Percentiles rank a stretch among this genome's conserved stretches.
These are phyloP conservation scores for Periplaneta americana DNA, from an alignment of 1,140 invertebrate genomes.

Conservation along the genomic window DNA sequence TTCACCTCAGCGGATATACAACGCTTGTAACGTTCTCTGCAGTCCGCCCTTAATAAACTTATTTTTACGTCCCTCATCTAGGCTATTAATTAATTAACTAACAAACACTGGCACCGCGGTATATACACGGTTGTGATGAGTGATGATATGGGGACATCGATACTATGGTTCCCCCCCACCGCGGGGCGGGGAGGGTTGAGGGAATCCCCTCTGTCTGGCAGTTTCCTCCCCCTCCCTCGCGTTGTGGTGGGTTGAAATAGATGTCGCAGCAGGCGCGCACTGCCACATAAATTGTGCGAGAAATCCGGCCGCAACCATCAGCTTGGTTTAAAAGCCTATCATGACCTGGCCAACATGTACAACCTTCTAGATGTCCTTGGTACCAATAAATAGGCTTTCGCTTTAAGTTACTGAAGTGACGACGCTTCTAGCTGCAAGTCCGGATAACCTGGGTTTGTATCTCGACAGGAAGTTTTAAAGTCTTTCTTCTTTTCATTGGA, in stretches of 20 bases:
- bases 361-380: neutral
- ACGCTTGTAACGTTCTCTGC: neutral
- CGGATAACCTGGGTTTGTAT: too few species aligned
- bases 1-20: too few species aligned
- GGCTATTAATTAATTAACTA: neutral
- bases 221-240: neutral
- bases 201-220: neutral
- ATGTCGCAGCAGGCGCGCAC: neutral
- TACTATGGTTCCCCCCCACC: neutral
- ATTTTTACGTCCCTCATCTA: neutral
- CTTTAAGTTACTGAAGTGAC: too few species aligned
- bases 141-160: neutral
- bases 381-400: neutral
- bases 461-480: too few species aligned
- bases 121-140: neutral
- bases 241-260: slow-evolving; percentile 1
- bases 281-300: neutral
- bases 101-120: neutral
- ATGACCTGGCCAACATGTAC: neutral
- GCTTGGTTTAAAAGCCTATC: neutral
- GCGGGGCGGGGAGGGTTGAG: neutral
- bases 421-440: too few species aligned
- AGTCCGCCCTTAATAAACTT: neutral
- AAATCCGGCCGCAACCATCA: neutral
- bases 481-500: too few species aligned